Evolutionary conservation across 2,113 vertebrate species (phyloP).

Genomic region (Trematocara stigmaticum): DNA sequence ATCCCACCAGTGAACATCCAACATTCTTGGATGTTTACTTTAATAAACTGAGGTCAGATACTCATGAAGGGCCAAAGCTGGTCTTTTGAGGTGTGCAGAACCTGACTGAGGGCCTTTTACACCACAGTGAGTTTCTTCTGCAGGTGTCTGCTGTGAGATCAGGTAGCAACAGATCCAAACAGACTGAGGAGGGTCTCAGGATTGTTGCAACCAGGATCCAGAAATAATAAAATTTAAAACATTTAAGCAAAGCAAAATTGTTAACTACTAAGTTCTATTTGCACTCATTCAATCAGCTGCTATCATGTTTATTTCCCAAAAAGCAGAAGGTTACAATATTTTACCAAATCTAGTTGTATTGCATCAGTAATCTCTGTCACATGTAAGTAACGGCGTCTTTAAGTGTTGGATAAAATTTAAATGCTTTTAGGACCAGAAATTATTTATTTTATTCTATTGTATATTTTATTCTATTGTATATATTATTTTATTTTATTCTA

Average conservation of each 20-base stretch:
- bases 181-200: neutral
- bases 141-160: neutral
- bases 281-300: neutral
- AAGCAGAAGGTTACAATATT: neutral
- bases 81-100: neutral
- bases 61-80: neutral
- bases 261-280: neutral
- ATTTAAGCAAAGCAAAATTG: neutral
- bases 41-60: neutral
- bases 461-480: too few relatives aligned
- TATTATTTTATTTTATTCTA: too few relatives aligned
- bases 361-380: neutral
- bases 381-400: neutral
- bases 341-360: neutral
- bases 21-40: neutral
- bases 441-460: neutral
- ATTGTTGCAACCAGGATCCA: neutral
- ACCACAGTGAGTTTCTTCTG: neutral
- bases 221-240: neutral
- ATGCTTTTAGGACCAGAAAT: neutral
- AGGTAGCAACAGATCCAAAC: neutral
- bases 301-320: neutral
- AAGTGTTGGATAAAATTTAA: neutral
- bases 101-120: neutral
- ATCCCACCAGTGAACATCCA: neutral